Evolutionary conservation across 2,888 invertebrate genomes (phyloP).

Genomic region (Phaonia tiefii): DNA sequence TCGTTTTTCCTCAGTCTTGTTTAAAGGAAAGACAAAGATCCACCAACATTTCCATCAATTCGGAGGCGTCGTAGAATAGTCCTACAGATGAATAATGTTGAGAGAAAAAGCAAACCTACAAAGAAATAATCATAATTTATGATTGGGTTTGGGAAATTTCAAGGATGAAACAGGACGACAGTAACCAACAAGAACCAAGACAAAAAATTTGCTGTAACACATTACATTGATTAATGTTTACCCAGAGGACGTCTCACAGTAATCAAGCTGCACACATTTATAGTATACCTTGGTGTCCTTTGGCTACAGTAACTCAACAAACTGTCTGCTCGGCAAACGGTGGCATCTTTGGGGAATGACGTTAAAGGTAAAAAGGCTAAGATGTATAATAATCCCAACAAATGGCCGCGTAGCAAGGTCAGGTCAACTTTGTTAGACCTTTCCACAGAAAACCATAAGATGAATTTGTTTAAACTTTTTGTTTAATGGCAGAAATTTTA

Average conservation of each 20-base stretch:
- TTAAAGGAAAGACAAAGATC: not conserved
- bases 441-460: too few species aligned
- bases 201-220: not conserved
- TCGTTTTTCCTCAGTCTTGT: not conserved
- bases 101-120: too few species aligned
- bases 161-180: conserved; percentile 4
- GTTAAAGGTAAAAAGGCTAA: not conserved
- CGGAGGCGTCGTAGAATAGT: too few species aligned
- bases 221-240: conserved; percentile 41
- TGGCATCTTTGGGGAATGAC: not conserved
- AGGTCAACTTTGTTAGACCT: too few species aligned
- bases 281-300: not conserved
- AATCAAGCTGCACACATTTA: not conserved
- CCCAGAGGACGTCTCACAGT: not conserved
- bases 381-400: too few species aligned
- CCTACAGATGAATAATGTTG: too few species aligned
- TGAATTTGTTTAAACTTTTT: too few species aligned
- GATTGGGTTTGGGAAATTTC: conserved; percentile 19
- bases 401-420: too few species aligned
- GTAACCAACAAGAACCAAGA: not conserved
- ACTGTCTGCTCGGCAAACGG: too few species aligned
- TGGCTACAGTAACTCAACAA: too few species aligned
- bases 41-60: not conserved
- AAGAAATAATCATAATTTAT: conserved; percentile 37
- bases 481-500: too few species aligned